These are phyloP conservation scores for Bedellia somnulentella DNA, from an alignment of 2,888 invertebrate genomes.

Conservation along the genomic window DNA sequence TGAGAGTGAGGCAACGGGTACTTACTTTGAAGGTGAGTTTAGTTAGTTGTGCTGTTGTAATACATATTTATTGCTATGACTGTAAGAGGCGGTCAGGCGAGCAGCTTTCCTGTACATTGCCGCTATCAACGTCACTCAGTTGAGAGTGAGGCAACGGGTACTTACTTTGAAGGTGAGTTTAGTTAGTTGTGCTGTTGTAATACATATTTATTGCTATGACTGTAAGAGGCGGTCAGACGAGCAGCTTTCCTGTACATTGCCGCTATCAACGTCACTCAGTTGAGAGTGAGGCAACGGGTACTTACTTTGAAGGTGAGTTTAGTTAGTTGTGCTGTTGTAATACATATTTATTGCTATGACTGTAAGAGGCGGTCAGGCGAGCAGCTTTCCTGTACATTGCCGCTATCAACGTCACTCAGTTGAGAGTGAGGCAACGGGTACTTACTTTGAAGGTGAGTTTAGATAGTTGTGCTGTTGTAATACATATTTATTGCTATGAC, in stretches of 20 bases:
- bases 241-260: slow-evolving; percentile 50
- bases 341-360: no score
- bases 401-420: slow-evolving; percentile 45
- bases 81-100: slow-evolving; percentile 73
- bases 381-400: slow-evolving; percentile 50
- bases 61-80: no score
- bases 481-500: no score
- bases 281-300: slow-evolving; percentile 41
- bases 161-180: slow-evolving; percentile 48
- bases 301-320: slow-evolving; percentile 48
- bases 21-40: slow-evolving; percentile 48
- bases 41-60: no score
- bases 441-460: slow-evolving; percentile 48
- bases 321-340: no score
- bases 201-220: no score
- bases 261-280: slow-evolving; percentile 45
- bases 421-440: slow-evolving; percentile 41
- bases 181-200: no score
- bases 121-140: slow-evolving; percentile 45
- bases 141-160: slow-evolving; percentile 41
- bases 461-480: no score
- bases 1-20: slow-evolving; percentile 41
- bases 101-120: slow-evolving; percentile 50
- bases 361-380: slow-evolving; percentile 73
- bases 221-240: slow-evolving; percentile 73